Evolutionary conservation across 2,888 invertebrate species (phyloP), one percentile per base, ranked within the genome.

Genomic region (Pammene fasciana): DNA sequence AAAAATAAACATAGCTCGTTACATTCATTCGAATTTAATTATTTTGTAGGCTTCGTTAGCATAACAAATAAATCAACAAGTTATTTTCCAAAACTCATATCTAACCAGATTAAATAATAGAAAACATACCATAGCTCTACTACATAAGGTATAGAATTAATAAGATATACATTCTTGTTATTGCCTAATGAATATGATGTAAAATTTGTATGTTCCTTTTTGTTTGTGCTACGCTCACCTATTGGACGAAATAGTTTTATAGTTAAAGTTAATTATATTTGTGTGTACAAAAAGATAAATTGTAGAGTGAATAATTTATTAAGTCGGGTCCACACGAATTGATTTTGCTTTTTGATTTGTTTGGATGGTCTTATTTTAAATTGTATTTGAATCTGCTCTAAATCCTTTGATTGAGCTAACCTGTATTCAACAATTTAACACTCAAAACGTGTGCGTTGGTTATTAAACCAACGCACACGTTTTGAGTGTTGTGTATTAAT

Each of bases 11-110:
- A 72, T 56, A 61, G 38, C 65, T 71, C 66, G 56, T 60, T 67
- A 18, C 59, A 56, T 73, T 72, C 75, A 74, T 77, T 76, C 74
- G 71, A 75, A 75, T 75, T 75, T 75, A 78, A 79, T 75, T 76
- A 76, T 71, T 60, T 60, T 11, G 55, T 68, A 73, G 74, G 76
- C 73, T 77, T 79, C 75, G 76, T 76, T 77, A 76, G 68, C 74
- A 66, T 66, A 71, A 73, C 75, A 64, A 60, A 62, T 70, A 62
- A 67, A 36, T 67, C 45, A 38, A 26, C 38, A 16, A 26, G 5
- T 52, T 9, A 48, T 16, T 16, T 26, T n/a, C 18, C 10, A 18
- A 9, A 52, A 16, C 50, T 61, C 61, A 0, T 61, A 18, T 38
- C 5, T 38, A 16, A 50, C 13, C 13, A 18, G 9, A 8, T 13